These are phyloP conservation scores for Oegoconia quadripuncta DNA, from an alignment of 2,888 invertebrate genomes.

Conservation along the genomic window DNA sequence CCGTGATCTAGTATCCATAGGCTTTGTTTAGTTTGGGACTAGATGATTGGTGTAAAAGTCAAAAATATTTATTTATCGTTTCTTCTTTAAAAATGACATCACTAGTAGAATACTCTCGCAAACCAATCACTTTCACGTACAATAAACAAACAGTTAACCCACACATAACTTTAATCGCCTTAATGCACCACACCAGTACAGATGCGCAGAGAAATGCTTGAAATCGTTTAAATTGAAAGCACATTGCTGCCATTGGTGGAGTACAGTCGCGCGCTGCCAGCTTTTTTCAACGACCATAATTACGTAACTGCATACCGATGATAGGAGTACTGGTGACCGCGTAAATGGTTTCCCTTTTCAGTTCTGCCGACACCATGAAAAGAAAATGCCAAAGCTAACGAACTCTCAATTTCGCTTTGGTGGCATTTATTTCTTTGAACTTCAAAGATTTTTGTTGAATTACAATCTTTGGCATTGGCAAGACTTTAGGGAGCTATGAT, in stretches of 20 bases:
- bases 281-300: slow-evolving; percentile 29
- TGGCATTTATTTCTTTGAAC: background rate
- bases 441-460: background rate
- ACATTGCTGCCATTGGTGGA: slow-evolving; percentile 15
- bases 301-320: slow-evolving; percentile 32
- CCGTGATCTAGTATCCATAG: no score
- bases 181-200: slow-evolving; percentile 37
- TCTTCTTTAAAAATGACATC: no score
- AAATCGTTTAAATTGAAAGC: slow-evolving; percentile 40
- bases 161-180: slow-evolving; percentile 32
- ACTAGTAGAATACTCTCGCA: no score
- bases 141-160: background rate
- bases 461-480: background rate
- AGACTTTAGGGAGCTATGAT: background rate
- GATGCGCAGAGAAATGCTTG: slow-evolving; percentile 28
- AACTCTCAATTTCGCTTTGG: slow-evolving; percentile 14
- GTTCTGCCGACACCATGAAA: slow-evolving; percentile 2
- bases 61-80: no score
- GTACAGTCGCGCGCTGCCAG: background rate
- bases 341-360: slow-evolving; percentile 23
- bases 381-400: slow-evolving; percentile 27
- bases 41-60: no score
- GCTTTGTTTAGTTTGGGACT: no score
- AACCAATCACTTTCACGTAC: background rate
- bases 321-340: slow-evolving; percentile 26